Conservation (phyloP, 2,888 invertebrate species). For the Protodeltote pygarga region DNA sequence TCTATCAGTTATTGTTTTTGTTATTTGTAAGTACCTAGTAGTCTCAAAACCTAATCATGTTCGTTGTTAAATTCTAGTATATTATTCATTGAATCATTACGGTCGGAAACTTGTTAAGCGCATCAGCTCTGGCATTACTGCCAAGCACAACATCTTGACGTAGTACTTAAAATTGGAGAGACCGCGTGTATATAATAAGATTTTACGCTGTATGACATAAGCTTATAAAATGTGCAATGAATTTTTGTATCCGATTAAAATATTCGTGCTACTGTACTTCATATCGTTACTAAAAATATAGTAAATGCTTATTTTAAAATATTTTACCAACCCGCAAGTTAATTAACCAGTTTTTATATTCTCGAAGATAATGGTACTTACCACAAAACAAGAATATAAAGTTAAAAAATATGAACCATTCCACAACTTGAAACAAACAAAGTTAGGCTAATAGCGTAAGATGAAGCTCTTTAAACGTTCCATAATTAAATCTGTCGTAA, state of each 20-base stretch:
- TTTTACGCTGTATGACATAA: not conserved
- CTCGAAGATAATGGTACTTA: slow-evolving; percentile 17
- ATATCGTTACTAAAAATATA: not conserved
- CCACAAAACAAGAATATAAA: slow-evolving; percentile 19
- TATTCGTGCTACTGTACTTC: not conserved
- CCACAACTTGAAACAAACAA: slow-evolving; percentile 67
- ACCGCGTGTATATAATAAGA: not conserved
- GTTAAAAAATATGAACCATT: slow-evolving; percentile 49
- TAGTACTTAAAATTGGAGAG: slow-evolving; percentile 5
- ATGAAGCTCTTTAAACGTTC: slow-evolving; percentile 81
- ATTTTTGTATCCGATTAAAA: no score
- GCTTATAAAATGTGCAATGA: no score
- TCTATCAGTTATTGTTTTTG: not conserved
- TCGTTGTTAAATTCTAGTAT: not conserved
- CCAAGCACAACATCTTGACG: not conserved
- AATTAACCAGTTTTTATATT: slow-evolving; percentile 10
- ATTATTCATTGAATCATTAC: not conserved
- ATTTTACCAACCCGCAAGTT: no score
- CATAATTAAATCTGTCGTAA: slow-evolving; percentile 87
- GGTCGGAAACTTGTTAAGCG: not conserved
- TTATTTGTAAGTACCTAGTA: not conserved
- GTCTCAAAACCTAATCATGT: no score
- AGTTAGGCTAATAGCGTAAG: slow-evolving; percentile 72
- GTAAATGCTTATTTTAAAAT: no score
- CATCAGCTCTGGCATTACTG: no score